Evolutionary conservation across 2,888 invertebrate species (phyloP).

Genomic region (Mythimna loreyi): DNA sequence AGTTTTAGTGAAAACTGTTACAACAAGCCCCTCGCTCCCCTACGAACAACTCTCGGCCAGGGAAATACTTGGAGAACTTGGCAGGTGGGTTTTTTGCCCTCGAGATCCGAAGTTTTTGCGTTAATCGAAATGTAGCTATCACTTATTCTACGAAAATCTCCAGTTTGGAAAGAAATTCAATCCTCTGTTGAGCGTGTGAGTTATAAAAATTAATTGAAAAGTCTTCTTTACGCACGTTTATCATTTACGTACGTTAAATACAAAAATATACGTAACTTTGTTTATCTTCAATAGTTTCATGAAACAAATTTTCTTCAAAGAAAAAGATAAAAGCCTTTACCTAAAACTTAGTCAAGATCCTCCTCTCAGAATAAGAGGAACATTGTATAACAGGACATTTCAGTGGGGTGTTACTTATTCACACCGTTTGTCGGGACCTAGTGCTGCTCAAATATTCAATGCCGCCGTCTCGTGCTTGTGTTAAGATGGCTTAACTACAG

Average conservation of each 20-base stretch:
- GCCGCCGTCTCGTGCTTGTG: slow-evolving; percentile 54
- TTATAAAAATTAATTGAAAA: not conserved
- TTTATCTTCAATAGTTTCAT: too few species aligned
- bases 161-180: slow-evolving; percentile 2
- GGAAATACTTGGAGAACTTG: slow-evolving; percentile 51
- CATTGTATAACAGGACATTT: slow-evolving; percentile 52
- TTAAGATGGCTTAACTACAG: slow-evolving; percentile 56
- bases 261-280: too few species aligned
- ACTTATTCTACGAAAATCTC: slow-evolving; percentile 6
- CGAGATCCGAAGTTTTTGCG: slow-evolving; percentile 27
- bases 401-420: slow-evolving; percentile 57
- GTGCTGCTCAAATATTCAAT: slow-evolving; percentile 62
- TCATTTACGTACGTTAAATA: too few species aligned
- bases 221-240: not conserved
- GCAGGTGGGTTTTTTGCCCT: slow-evolving; percentile 50
- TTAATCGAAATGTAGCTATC: slow-evolving; percentile 30
- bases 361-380: slow-evolving; percentile 25
- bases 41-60: slow-evolving; percentile 44
- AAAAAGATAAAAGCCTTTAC: not conserved
- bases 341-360: slow-evolving; percentile 19
- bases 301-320: not conserved
- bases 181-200: not conserved
- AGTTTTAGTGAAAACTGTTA: too few species aligned
- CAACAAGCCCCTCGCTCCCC: too few species aligned
- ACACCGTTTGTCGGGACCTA: slow-evolving; percentile 55